phyloP scores from a whole-genome alignment of 2,888 invertebrate genomes.

The Oasisia sp. region DNA sequence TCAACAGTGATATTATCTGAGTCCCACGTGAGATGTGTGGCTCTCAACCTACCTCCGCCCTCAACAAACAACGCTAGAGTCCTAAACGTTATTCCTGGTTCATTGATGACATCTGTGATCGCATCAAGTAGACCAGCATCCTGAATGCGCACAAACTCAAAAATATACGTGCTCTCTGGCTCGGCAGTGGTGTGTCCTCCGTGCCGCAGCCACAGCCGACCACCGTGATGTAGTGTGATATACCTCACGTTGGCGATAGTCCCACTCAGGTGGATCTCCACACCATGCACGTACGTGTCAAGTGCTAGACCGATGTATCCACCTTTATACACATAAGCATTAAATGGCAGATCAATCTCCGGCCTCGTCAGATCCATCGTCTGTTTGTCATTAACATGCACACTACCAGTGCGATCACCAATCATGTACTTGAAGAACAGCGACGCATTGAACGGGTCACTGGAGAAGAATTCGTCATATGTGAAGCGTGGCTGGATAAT shows the following conservation, averaged over 20 bases:
- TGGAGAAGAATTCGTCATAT: not conserved
- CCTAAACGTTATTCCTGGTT: constrained; percentile 47
- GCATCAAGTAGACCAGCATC: constrained; percentile 48
- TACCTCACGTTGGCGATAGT: constrained; percentile 49
- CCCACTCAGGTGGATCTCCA: constrained; percentile 51
- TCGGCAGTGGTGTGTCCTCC: constrained; percentile 47
- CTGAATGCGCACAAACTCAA: constrained; percentile 48
- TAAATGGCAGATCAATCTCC: constrained; percentile 55
- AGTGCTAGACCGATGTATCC: constrained; percentile 50
- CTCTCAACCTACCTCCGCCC: constrained; percentile 51
- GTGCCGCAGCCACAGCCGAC: constrained; percentile 52
- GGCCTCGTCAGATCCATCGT: constrained; percentile 46
- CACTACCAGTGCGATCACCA: constrained; percentile 52
- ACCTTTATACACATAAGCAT: constrained; percentile 48
- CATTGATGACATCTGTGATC: constrained; percentile 49
- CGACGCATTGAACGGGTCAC: constrained; percentile 45
- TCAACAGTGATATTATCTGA: constrained; percentile 52
- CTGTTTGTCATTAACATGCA: constrained; percentile 49
- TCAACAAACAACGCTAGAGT: constrained; percentile 47
- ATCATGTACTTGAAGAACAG: constrained; percentile 52
- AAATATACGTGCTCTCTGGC: constrained; percentile 43
- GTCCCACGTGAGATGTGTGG: constrained; percentile 46
- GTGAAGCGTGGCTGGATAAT: constrained; percentile 28
- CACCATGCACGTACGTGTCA: constrained; percentile 48
- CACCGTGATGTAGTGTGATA: constrained; percentile 50